Conservation (phyloP, 2,888 invertebrate genomes). For the Acanthococcus lagerstroemiae region DNA sequence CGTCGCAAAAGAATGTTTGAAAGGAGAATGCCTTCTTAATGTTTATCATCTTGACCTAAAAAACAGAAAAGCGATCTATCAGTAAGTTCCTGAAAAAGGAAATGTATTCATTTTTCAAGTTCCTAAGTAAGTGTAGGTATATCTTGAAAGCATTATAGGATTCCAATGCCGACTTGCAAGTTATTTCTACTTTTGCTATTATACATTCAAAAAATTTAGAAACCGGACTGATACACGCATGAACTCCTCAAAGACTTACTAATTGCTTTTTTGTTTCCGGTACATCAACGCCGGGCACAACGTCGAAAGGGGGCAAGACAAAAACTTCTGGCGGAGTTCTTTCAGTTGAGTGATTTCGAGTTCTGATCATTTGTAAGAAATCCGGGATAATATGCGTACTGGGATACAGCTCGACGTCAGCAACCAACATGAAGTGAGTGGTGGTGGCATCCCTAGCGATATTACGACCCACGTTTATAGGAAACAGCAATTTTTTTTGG, state of each 20-base stretch:
- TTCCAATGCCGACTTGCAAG: too few relatives aligned
- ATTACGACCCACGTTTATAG: conserved; percentile 82
- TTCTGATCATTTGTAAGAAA: conserved; percentile 75
- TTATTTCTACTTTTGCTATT: too few relatives aligned
- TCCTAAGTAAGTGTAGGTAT: too few relatives aligned
- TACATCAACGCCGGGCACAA: conserved; percentile 51
- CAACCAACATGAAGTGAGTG: conserved; percentile 72
- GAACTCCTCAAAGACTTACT: too few relatives aligned
- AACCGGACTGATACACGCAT: too few relatives aligned
- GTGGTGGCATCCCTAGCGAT: conserved; percentile 73
- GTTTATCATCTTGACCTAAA: conserved; percentile 43
- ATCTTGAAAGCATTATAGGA: too few relatives aligned
- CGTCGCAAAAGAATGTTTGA: conserved; percentile 78
- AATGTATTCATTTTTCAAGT: too few relatives aligned
- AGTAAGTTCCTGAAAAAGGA: too few relatives aligned
- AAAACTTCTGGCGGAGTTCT: conserved; percentile 60
- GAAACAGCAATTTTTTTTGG: conserved; percentile 71
- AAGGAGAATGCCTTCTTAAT: conserved; percentile 75
- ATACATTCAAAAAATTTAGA: too few relatives aligned
- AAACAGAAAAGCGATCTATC: too few relatives aligned
- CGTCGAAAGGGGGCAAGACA: conserved; percentile 81
- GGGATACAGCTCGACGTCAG: conserved; percentile 85
- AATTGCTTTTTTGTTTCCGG: conserved; percentile 64
- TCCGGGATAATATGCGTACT: conserved; percentile 67
- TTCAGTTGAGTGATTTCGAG: conserved; percentile 53